Evolutionary conservation across 1,140 invertebrate species (phyloP).

Genomic region (Pteromalus puparum): DNA sequence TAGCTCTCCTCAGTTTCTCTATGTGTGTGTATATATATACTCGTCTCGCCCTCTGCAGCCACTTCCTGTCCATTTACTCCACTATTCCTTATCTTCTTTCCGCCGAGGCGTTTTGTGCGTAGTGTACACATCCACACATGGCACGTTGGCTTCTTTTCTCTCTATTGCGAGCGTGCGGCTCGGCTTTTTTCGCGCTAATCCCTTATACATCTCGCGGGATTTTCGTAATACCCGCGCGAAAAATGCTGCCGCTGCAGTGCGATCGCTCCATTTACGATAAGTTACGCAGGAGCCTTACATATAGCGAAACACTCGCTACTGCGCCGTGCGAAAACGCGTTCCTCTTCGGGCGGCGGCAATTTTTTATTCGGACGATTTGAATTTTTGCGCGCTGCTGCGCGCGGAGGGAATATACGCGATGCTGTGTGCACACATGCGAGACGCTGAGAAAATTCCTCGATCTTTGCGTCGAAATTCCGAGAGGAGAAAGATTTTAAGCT

Average conservation of each 20-base stretch:
- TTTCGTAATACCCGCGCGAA: conserved; percentile 8
- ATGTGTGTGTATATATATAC: not conserved
- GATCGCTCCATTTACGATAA: conserved; percentile 38
- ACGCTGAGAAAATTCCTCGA: not conserved
- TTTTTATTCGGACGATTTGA: not conserved
- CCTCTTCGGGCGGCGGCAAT: not conserved
- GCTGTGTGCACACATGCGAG: not conserved
- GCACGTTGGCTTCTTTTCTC: not conserved
- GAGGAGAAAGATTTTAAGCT: not conserved
- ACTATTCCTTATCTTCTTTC: conserved; percentile 42
- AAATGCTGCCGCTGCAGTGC: not conserved
- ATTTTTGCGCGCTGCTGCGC: not conserved
- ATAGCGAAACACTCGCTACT: not conserved
- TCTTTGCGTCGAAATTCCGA: not conserved
- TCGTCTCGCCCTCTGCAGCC: conserved; percentile 1
- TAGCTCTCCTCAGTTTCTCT: not conserved
- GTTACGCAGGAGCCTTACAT: not conserved
- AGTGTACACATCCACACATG: not conserved
- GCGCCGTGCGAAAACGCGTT: not conserved
- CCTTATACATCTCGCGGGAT: not conserved
- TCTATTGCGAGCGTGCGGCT: not conserved
- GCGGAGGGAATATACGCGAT: not conserved
- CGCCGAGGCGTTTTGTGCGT: conserved; percentile 7
- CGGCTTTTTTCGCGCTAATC: not conserved
- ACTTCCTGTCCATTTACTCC: conserved; percentile 47